Percentiles rank a stretch among this genome's conserved stretches.
Evolutionary conservation across 35 echinoderm and acorn worm species (phyloP).

Genomic region (Heliocidaris erythrogramma): DNA sequence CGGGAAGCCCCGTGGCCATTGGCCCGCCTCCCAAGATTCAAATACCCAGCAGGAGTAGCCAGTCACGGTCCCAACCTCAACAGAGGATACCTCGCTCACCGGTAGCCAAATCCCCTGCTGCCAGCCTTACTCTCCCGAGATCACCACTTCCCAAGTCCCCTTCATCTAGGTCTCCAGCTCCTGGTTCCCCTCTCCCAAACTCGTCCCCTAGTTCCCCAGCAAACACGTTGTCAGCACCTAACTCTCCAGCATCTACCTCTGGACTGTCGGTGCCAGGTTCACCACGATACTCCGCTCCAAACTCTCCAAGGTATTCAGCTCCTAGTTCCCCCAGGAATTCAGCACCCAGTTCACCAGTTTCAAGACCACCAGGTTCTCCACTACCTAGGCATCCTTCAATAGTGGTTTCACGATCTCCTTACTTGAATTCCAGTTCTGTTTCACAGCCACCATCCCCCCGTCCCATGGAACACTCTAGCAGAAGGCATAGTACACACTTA

Average conservation of each 20-base stretch:
- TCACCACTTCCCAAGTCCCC: slow-evolving; percentile 64
- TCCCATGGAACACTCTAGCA: background rate
- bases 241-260: slow-evolving; percentile 46
- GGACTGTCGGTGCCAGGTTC: slow-evolving; percentile 49
- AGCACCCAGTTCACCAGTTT: slow-evolving; percentile 57
- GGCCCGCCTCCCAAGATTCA: slow-evolving; percentile 62
- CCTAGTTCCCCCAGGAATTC: slow-evolving; percentile 46
- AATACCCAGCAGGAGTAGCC: slow-evolving; percentile 32
- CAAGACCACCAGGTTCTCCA: slow-evolving; percentile 35
- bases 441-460: slow-evolving; percentile 57
- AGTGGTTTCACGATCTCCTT: slow-evolving; percentile 35
- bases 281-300: slow-evolving; percentile 46
- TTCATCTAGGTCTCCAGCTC: slow-evolving; percentile 36
- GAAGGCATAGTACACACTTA: slow-evolving; percentile 36
- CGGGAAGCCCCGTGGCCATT: slow-evolving; percentile 61
- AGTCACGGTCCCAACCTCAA: slow-evolving; percentile 41
- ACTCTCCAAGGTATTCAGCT: slow-evolving; percentile 48
- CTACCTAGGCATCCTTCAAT: background rate
- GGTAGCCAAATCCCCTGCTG: slow-evolving; percentile 45
- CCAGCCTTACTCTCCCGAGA: slow-evolving; percentile 33
- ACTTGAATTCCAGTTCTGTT: slow-evolving; percentile 7
- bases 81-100: slow-evolving; percentile 51
- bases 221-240: slow-evolving; percentile 25
- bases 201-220: slow-evolving; percentile 48
- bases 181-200: slow-evolving; percentile 50